phyloP scores from a whole-genome alignment of 2,888 invertebrate genomes.

The Pyralis farinalis region DNA sequence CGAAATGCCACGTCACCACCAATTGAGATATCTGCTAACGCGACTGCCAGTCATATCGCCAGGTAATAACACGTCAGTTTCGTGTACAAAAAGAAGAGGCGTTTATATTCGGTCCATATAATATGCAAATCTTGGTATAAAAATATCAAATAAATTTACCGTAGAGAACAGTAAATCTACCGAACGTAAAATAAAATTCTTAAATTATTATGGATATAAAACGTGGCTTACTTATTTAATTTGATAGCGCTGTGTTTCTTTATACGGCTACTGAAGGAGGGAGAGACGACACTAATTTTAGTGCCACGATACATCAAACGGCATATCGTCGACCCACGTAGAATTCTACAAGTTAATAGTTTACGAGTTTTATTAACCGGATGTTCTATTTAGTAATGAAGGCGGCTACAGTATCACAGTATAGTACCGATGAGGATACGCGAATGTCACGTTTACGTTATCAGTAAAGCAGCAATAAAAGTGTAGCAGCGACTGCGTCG shows the following conservation, averaged over 20 bases:
- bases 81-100: conserved; percentile 14
- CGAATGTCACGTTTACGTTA: conserved; percentile 23
- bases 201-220: conserved; percentile 57
- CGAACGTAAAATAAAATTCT: conserved; percentile 54
- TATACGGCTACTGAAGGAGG: conserved; percentile 64
- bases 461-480: conserved; percentile 28
- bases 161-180: conserved; percentile 53
- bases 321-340: conserved; percentile 23
- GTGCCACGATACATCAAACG: conserved; percentile 42
- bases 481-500: conserved; percentile 27
- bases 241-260: conserved; percentile 55
- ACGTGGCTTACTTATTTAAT: conserved; percentile 56
- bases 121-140: conserved; percentile 49
- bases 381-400: conserved; percentile 13
- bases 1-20: conserved; percentile 24
- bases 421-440: background rate
- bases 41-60: conserved; percentile 12
- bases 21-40: conserved; percentile 28
- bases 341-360: conserved; percentile 25
- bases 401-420: background rate
- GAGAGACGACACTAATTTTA: conserved; percentile 40
- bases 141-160: conserved; percentile 47
- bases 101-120: conserved; percentile 35
- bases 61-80: conserved; percentile 14
- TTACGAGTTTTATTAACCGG: conserved; percentile 20